A percentile compares a stretch with the other conserved stretches of the same genome.
phyloP scores from a whole-genome alignment of 2,888 invertebrate species.

The Drosophila leonis region DNA sequence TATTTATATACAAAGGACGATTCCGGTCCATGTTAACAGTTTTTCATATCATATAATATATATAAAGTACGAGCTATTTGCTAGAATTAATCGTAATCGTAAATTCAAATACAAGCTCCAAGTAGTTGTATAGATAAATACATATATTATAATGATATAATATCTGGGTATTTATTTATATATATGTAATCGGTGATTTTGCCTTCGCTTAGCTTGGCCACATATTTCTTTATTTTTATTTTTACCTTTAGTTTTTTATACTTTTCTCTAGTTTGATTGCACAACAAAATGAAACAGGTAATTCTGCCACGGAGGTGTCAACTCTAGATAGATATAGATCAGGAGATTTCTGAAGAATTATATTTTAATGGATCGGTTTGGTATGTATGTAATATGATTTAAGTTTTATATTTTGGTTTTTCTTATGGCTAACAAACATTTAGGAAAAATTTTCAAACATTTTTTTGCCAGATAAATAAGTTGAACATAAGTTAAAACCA shows the following conservation, averaged over 20 bases:
- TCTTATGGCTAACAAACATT: constrained; percentile 7
- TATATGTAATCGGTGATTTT: constrained; percentile 24
- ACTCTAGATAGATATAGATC: constrained; percentile 12
- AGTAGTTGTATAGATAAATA: constrained; percentile 54
- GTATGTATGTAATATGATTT: constrained; percentile 37
- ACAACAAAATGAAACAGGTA: constrained; percentile 33
- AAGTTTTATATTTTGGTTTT: background rate
- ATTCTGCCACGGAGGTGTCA: constrained; percentile 32
- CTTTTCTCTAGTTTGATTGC: constrained; percentile 36
- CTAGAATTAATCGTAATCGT: constrained; percentile 60
- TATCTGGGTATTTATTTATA: constrained; percentile 25
- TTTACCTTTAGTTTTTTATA: constrained; percentile 29
- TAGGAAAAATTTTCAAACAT: background rate
- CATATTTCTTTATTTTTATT: constrained; percentile 19
- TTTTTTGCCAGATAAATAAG: background rate
- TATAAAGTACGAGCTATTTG: constrained; percentile 30
- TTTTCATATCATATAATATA: background rate
- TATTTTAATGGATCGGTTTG: constrained; percentile 10
- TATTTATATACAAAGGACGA: constrained; percentile 28
- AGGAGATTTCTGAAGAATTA: background rate
- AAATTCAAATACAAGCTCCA: constrained; percentile 77
- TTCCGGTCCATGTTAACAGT: constrained; percentile 3
- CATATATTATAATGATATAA: constrained; percentile 47
- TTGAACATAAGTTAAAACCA: background rate
- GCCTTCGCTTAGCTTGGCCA: constrained; percentile 59